phyloP scores from a whole-genome alignment of 1,140 invertebrate genomes.

The Ceratina calcarata region DNA sequence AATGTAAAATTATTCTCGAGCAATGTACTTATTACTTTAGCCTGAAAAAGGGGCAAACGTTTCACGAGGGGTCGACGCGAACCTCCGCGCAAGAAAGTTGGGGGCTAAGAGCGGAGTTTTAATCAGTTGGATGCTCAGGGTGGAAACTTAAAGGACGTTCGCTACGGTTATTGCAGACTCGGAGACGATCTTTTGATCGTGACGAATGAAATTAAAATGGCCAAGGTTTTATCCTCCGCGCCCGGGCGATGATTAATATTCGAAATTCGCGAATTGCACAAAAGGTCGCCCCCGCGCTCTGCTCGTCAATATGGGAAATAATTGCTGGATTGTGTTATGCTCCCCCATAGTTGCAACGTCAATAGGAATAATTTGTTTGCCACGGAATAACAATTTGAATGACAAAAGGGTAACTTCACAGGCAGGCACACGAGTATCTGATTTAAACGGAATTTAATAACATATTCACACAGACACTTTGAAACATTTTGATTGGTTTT shows the following conservation, averaged over 20 bases:
- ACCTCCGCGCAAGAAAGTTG: neutral
- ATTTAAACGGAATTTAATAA: no score
- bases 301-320: no score
- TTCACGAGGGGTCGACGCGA: neutral
- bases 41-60: slow-evolving; percentile 17
- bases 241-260: neutral
- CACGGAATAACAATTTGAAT: no score
- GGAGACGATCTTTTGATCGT: slow-evolving; percentile 2
- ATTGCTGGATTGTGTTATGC: no score
- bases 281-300: no score
- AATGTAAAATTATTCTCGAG: slow-evolving; percentile 28
- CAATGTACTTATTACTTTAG: neutral
- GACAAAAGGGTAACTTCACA: no score
- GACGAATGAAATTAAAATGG: neutral
- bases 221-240: neutral
- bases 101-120: slow-evolving; percentile 14
- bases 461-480: no score
- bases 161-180: slow-evolving; percentile 9
- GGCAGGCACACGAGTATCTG: no score
- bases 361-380: no score
- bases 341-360: no score
- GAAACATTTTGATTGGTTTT: no score
- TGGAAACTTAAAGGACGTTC: slow-evolving; percentile 7
- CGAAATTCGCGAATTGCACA: neutral
- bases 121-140: slow-evolving; percentile 27